phyloP scores from a whole-genome alignment of 2,888 invertebrate species.

The Scrobipalpa atriplicella region DNA sequence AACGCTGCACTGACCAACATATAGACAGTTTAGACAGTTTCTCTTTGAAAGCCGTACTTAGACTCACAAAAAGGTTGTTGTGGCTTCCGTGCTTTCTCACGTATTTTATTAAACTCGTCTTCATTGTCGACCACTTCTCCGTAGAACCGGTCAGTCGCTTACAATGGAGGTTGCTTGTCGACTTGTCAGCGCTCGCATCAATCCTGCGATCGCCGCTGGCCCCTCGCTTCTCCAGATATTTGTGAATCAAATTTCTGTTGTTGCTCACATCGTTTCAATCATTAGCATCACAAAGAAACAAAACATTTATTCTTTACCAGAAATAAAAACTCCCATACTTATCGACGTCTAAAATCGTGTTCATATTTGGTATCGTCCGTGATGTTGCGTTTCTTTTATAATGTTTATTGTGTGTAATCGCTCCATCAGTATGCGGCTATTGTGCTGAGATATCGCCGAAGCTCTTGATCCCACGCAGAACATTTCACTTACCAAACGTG shows the following conservation, averaged over 20 bases:
- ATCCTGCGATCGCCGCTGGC: slow-evolving; percentile 11
- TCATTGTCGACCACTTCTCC: slow-evolving; percentile 52
- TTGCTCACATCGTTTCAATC: slow-evolving; percentile 7
- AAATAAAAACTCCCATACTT: slow-evolving; percentile 21
- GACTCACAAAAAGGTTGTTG: slow-evolving; percentile 37
- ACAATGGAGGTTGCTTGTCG: slow-evolving; percentile 36
- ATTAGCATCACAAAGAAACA: slow-evolving; percentile 39
- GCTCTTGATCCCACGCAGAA: slow-evolving; percentile 31
- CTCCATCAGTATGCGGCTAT: slow-evolving; percentile 22
- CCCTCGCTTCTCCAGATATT: slow-evolving; percentile 24
- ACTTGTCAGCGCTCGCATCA: slow-evolving; percentile 1
- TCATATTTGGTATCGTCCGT: slow-evolving; percentile 19
- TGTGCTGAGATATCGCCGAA: slow-evolving; percentile 23
- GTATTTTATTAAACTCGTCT: slow-evolving; percentile 60
- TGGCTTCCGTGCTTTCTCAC: slow-evolving; percentile 51
- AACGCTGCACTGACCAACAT: slow-evolving; percentile 35
- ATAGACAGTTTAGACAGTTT: slow-evolving; percentile 43
- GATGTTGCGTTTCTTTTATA: slow-evolving; percentile 18
- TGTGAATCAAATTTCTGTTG: not conserved
- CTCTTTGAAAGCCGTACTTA: slow-evolving; percentile 31
- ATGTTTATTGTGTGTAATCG: slow-evolving; percentile 19
- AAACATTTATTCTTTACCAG: slow-evolving; percentile 30
- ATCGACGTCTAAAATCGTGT: not conserved
- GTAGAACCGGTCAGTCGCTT: slow-evolving; percentile 52
- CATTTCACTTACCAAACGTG: slow-evolving; percentile 26